phyloP scores from a whole-genome alignment of 2,888 invertebrate species.

The Rhopalosiphum nymphaeae region DNA sequence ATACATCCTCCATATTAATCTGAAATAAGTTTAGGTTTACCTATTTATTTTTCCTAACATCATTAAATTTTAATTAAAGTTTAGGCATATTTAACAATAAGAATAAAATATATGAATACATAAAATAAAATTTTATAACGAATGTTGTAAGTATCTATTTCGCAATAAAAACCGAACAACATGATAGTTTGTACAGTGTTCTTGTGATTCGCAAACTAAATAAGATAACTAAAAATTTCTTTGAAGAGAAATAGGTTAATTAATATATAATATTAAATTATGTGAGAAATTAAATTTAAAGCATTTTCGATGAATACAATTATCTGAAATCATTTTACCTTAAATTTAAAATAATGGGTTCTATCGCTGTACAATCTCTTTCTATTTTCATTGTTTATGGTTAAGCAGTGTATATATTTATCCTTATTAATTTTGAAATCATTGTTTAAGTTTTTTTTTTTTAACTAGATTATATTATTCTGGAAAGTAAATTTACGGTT shows the following conservation, averaged over 20 bases:
- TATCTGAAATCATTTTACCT: background rate
- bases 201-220: background rate
- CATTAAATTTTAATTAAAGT: background rate
- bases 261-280: too few species aligned
- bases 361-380: too few species aligned
- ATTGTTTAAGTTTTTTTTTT: background rate
- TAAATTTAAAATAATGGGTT: background rate
- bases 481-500: background rate
- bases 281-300: too few species aligned
- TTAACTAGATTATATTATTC: background rate
- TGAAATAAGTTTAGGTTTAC: background rate
- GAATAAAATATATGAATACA: too few species aligned
- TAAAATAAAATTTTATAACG: too few species aligned
- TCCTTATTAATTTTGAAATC: background rate
- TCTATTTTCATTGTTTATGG: too few species aligned
- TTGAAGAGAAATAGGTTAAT: too few species aligned
- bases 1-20: background rate
- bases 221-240: background rate
- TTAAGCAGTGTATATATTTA: too few species aligned
- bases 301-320: background rate
- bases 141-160: background rate
- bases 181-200: background rate
- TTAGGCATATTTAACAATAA: background rate
- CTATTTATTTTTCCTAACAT: background rate
- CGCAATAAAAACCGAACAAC: background rate